These are phyloP conservation scores for Dicycla oo DNA, from an alignment of 2,888 invertebrate genomes.

Conservation along the genomic window DNA sequence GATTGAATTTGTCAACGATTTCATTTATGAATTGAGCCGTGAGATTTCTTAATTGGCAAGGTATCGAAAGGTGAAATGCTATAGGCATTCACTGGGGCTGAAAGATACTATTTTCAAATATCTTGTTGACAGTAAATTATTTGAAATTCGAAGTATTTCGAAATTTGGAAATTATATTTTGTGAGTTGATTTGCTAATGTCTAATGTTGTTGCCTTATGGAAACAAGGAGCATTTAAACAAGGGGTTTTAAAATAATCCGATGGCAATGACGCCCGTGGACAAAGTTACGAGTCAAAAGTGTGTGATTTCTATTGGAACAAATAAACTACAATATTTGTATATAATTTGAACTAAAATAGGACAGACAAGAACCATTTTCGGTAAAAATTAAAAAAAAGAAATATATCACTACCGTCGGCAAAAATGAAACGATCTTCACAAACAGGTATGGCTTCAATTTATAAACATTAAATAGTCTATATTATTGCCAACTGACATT, in stretches of 20 bases:
- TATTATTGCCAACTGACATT: no score
- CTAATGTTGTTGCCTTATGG: no score
- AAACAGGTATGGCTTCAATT: not conserved
- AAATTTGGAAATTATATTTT: not conserved
- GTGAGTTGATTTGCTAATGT: not conserved
- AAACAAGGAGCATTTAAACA: not conserved
- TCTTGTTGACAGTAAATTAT: conserved; percentile 7
- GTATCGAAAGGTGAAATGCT: conserved; percentile 2
- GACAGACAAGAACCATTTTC: no score
- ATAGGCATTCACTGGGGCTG: not conserved
- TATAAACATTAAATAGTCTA: not conserved
- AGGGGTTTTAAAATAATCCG: not conserved
- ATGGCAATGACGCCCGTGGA: not conserved
- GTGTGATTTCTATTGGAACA: no score
- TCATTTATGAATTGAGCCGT: conserved; percentile 21
- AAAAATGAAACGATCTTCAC: not conserved
- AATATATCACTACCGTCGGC: no score
- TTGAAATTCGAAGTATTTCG: not conserved
- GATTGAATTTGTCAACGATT: conserved; percentile 32
- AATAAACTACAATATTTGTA: no score
- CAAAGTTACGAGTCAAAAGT: not conserved
- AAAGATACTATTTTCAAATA: not conserved
- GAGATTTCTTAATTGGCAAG: conserved; percentile 12
- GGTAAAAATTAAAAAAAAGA: no score
- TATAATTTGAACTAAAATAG: no score